These are phyloP conservation scores for Porites evermanni DNA, from an alignment of 92 coral and sea anemone genomes.

Conservation along the genomic window DNA sequence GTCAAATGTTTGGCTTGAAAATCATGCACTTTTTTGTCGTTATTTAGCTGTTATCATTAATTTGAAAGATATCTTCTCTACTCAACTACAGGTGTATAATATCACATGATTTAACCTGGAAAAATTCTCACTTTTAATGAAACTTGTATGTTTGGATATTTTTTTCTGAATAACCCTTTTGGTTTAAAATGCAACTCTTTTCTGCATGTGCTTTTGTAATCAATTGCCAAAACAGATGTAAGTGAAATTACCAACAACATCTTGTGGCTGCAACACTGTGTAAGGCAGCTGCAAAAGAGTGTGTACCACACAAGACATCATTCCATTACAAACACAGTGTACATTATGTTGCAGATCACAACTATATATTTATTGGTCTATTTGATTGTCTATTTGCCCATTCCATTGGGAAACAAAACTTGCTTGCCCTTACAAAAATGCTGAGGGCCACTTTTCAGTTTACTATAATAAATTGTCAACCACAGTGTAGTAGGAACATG, in stretches of 20 bases:
- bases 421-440: too few species aligned
- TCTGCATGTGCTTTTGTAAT: not conserved
- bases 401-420: not conserved
- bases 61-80: not conserved
- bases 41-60: too few species aligned
- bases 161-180: not conserved
- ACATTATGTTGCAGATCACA: not conserved
- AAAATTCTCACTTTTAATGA: not conserved
- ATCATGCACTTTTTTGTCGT: not conserved
- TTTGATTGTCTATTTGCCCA: not conserved
- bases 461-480: too few species aligned
- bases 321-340: too few species aligned
- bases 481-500: too few species aligned
- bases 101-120: not conserved
- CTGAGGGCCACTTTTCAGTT: too few species aligned
- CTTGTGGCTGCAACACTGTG: conserved; percentile 10
- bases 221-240: not conserved
- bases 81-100: not conserved
- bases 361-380: not conserved
- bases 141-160: not conserved
- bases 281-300: not conserved
- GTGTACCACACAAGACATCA: conserved; percentile 2
- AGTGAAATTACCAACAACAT: not conserved
- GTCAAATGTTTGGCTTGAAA: not conserved
- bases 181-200: not conserved